Evolutionary conservation across 2,888 invertebrate genomes (phyloP).

Genomic region (Parnassius mnemosyne): DNA sequence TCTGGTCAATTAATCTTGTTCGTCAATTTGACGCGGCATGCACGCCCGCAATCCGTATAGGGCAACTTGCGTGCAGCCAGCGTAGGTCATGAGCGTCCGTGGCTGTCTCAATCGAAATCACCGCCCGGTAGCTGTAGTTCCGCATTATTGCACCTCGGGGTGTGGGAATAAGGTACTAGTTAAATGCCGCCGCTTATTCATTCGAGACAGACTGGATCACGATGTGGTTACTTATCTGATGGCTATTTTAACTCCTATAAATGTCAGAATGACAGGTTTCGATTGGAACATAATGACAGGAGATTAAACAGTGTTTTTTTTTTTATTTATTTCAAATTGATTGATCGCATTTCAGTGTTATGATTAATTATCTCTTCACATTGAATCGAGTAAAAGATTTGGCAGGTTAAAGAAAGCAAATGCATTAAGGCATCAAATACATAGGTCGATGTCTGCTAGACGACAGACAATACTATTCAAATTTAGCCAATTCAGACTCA

Average conservation of each 20-base stretch:
- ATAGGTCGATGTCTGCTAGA: too few relatives aligned
- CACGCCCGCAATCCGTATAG: conserved; percentile 25
- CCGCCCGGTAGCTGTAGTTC: conserved; percentile 33
- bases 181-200: conserved; percentile 10
- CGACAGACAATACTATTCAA: not conserved
- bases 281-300: conserved; percentile 6
- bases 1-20: conserved; percentile 15
- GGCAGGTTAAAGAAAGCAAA: too few relatives aligned
- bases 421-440: too few relatives aligned
- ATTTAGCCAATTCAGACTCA: not conserved
- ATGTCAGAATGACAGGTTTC: conserved; percentile 6
- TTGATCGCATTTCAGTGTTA: not conserved
- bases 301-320: not conserved
- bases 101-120: conserved; percentile 38
- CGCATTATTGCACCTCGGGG: conserved; percentile 34
- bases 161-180: conserved; percentile 29
- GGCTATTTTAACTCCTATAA: conserved; percentile 15
- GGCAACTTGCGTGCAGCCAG: conserved; percentile 16
- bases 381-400: not conserved
- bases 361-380: not conserved
- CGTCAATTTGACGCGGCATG: conserved; percentile 12
- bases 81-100: conserved; percentile 35
- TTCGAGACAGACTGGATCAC: not conserved
- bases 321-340: not conserved
- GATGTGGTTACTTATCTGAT: conserved; percentile 9